Conservation (phyloP, 1,140 invertebrate genomes). For the Oncopodura yosiiana region DNA sequence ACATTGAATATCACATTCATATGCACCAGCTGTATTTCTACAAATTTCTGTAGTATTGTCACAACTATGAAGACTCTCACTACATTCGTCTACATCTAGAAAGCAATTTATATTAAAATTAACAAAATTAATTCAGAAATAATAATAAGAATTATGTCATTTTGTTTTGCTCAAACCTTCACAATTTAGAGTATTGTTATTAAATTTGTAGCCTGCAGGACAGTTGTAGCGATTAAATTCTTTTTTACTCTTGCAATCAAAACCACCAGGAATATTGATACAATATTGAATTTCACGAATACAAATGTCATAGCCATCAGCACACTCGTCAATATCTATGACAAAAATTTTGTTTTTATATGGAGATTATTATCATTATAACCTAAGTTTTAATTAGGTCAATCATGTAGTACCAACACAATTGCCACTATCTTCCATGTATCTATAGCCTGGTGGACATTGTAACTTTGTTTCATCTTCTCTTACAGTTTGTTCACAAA, state of each 20-base stretch:
- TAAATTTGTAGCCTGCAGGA: constrained; percentile 57
- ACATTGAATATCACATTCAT: constrained; percentile 38
- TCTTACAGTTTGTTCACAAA: constrained; percentile 45
- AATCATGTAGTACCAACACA: constrained; percentile 49
- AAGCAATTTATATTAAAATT: neutral
- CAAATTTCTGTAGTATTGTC: constrained; percentile 36
- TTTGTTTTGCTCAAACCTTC: constrained; percentile 44
- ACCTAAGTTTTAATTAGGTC: constrained; percentile 20
- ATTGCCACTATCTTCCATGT: constrained; percentile 42
- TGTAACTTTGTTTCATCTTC: constrained; percentile 32
- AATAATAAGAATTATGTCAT: neutral
- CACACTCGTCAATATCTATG: constrained; percentile 62
- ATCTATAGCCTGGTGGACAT: constrained; percentile 55
- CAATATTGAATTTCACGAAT: constrained; percentile 53
- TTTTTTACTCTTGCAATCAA: constrained; percentile 47
- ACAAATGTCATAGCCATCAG: constrained; percentile 50
- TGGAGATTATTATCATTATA: neutral
- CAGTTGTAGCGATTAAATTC: constrained; percentile 42
- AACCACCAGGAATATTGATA: constrained; percentile 58
- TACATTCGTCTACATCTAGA: constrained; percentile 54
- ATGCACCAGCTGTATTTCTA: constrained; percentile 39
- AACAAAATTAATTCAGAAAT: neutral
- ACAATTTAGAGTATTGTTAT: constrained; percentile 45
- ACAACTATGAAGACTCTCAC: constrained; percentile 37
- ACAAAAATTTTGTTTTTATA: constrained; percentile 1